Evolutionary conservation across 2,113 vertebrate species (phyloP), one percentile per base, ranked within the genome.

Genomic region (Phalacrocorax pelagicus): DNA sequence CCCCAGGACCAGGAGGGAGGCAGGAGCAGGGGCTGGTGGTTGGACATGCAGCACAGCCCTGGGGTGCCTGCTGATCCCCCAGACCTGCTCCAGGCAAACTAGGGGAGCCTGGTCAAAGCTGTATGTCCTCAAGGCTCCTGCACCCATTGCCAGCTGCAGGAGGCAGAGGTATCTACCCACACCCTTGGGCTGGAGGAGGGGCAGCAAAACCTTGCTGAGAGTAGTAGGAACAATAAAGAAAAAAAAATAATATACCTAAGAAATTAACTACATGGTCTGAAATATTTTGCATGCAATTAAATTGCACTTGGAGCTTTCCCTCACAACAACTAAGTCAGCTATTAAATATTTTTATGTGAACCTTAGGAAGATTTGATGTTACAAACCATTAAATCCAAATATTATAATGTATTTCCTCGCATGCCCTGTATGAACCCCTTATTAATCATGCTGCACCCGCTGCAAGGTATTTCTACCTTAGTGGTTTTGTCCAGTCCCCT

Each of bases 201-300:
- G 12, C 54, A 70, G 30, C 0, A 6, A 81, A 58, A 87, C 5
- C 22, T 70, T 40, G 12, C 32, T 52, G 44, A 73, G 71, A 71
- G 26, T 34, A 46, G 20, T 22, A 59, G 52, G 14, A 90, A 40
- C 1, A 73, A 72, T 38, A 27, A 54, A 18, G 27, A 81, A 65
- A 57, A 66, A 70, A 27, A 66, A 70, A 27, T 46, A 4, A 24
- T 23, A 3, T 14, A 44, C 47, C 20, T 55, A 24, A 55, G 61
- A 89, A 86, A 86, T 83, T 71, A 88, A 86, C 49, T 52, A 22
- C 6, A 6, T 14, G 6, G 17, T 72, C 34, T 87, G 65, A 91
- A 85, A 79, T 80, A 92, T 38, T 95, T 91, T 69, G 24, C 87
- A 75, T 72, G 65, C 24, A 82, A 94, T 89, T 78, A 92, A 91